These are phyloP conservation scores for Alviniconcha strummeri DNA, from an alignment of 2,888 invertebrate species.

Conservation along the genomic window DNA sequence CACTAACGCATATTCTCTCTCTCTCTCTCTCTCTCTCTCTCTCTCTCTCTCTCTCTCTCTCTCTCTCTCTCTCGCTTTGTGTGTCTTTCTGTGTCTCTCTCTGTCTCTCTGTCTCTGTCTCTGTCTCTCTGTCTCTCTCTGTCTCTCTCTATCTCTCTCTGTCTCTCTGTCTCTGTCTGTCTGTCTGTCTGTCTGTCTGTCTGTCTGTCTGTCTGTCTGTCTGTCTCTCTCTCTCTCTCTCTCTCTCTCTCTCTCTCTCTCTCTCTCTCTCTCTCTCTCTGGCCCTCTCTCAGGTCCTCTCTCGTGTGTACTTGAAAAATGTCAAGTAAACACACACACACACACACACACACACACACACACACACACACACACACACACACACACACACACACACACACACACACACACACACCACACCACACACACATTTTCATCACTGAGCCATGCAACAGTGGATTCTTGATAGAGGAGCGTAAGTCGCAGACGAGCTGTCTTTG, in stretches of 20 bases:
- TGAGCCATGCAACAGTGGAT: too few relatives aligned
- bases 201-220: neutral
- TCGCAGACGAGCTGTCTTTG: too few relatives aligned
- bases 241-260: neutral
- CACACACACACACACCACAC: too few relatives aligned
- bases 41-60: neutral
- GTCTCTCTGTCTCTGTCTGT: neutral
- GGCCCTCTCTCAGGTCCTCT: neutral
- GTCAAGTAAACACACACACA: too few relatives aligned
- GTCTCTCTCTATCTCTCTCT: neutral
- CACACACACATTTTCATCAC: too few relatives aligned
- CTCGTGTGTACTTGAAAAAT: neutral
- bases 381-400: too few relatives aligned
- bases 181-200: neutral
- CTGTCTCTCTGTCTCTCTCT: neutral
- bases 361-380: too few relatives aligned
- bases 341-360: too few relatives aligned
- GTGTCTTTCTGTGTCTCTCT: neutral
- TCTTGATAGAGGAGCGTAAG: too few relatives aligned
- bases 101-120: neutral
- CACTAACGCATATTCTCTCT: neutral
- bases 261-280: neutral
- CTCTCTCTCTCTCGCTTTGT: neutral
- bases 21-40: neutral
- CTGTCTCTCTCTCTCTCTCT: neutral